A percentile compares a stretch with the other conserved stretches of the same genome.
These are phyloP conservation scores for Synanceia verrucosa DNA, from an alignment of 2,797 vertebrate species.

Conservation along the genomic window DNA sequence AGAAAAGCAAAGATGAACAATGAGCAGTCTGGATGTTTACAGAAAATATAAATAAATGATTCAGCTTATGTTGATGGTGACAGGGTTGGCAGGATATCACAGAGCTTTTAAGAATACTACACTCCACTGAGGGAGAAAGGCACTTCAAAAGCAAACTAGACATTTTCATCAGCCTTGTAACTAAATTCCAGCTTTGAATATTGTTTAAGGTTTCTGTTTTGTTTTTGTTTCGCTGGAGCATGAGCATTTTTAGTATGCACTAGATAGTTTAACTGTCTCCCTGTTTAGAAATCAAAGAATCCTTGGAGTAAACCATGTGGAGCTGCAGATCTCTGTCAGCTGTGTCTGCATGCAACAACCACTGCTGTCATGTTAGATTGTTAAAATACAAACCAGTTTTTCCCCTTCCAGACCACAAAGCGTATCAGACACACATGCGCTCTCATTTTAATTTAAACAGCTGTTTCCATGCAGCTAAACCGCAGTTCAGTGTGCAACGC, in stretches of 20 bases:
- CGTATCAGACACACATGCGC: background rate
- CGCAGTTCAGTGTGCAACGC: background rate
- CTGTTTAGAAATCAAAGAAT: slow-evolving; percentile 4
- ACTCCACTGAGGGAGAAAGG: background rate
- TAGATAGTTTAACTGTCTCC: slow-evolving; percentile 8
- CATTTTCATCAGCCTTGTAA: slow-evolving; percentile 1
- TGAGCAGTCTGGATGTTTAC: slow-evolving; percentile 26
- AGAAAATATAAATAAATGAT: background rate
- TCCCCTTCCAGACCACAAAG: background rate
- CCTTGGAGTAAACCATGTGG: background rate
- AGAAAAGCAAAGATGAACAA: slow-evolving; percentile 87
- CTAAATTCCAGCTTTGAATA: slow-evolving; percentile 7
- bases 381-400: background rate
- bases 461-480: background rate
- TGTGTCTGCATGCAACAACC: background rate
- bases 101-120: slow-evolving; percentile 9
- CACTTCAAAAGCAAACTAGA: slow-evolving; percentile 22
- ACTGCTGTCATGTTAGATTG: background rate
- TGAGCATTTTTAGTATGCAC: slow-evolving; percentile 12
- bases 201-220: slow-evolving; percentile 19
- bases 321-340: background rate
- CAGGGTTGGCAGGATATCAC: background rate
- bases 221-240: slow-evolving; percentile 23
- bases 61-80: background rate
- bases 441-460: background rate